A percentile compares a stretch with the other conserved stretches of the same genome.
Conservation (phyloP, 2,113 vertebrate species). For the Nycticorax nycticorax region DNA sequence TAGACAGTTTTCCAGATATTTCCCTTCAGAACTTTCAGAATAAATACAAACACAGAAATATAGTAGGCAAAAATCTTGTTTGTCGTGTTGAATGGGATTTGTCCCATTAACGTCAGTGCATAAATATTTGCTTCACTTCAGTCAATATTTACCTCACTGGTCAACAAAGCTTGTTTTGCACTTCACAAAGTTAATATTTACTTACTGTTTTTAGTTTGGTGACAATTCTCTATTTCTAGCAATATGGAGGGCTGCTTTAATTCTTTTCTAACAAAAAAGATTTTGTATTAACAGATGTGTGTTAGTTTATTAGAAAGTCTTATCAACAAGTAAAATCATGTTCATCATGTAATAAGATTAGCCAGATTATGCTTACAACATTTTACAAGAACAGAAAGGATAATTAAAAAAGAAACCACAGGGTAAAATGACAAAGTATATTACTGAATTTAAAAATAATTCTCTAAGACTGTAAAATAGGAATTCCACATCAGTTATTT, state of each 20-base stretch:
- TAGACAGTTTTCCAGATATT: neutral
- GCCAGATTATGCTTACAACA: neutral
- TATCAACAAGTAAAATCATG: neutral
- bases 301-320: neutral
- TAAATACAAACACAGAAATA: neutral
- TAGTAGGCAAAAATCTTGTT: neutral
- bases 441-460: neutral
- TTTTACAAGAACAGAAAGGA: neutral
- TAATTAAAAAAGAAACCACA: neutral
- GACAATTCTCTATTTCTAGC: neutral
- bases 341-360: neutral
- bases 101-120: constrained; percentile 1
- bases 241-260: neutral
- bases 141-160: constrained; percentile 44
- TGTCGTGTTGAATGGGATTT: neutral
- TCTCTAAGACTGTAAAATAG: neutral
- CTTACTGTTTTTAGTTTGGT: constrained; percentile 13
- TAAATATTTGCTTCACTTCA: constrained; percentile 42
- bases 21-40: neutral
- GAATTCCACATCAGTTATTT: neutral
- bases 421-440: neutral
- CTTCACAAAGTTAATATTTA: constrained; percentile 45
- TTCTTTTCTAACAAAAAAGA: neutral
- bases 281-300: neutral
- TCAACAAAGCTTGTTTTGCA: constrained; percentile 53